Evolutionary conservation across 1,140 invertebrate species (phyloP).

Genomic region (Latrodectus geometricus): DNA sequence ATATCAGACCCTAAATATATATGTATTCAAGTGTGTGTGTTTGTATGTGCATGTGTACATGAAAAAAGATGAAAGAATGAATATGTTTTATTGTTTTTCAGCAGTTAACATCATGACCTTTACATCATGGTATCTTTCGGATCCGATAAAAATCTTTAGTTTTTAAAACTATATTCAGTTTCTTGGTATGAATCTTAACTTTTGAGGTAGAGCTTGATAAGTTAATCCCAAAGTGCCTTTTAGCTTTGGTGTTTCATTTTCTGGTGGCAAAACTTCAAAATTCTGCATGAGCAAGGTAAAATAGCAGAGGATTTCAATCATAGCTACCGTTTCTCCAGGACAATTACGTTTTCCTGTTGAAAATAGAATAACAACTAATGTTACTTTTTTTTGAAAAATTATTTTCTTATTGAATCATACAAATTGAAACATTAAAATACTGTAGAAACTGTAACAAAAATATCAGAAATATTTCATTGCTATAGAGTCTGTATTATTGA

Average conservation of each 20-base stretch:
- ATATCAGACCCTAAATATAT: no score
- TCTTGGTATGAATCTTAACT: constrained; percentile 29
- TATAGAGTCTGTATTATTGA: no score
- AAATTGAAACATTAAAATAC: neutral
- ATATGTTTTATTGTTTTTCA: no score
- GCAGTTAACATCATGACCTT: no score
- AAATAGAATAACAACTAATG: neutral
- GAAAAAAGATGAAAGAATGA: no score
- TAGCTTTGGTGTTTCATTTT: neutral
- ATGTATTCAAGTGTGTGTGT: no score
- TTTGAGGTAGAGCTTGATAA: constrained; percentile 28
- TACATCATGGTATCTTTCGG: no score
- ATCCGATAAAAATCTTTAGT: no score
- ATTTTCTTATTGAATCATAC: neutral
- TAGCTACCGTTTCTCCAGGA: constrained; percentile 87
- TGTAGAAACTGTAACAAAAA: neutral
- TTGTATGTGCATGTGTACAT: no score
- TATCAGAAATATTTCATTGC: no score
- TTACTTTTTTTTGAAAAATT: neutral
- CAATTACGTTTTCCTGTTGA: constrained; percentile 81
- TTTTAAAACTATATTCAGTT: neutral
- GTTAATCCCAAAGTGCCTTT: constrained; percentile 37
- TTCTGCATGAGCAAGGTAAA: constrained; percentile 82
- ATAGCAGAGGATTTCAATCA: constrained; percentile 87
- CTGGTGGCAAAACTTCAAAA: constrained; percentile 69